Evolutionary conservation across 2,113 vertebrate species (phyloP).

Genomic region (Myrmecophaga tridactyla): DNA sequence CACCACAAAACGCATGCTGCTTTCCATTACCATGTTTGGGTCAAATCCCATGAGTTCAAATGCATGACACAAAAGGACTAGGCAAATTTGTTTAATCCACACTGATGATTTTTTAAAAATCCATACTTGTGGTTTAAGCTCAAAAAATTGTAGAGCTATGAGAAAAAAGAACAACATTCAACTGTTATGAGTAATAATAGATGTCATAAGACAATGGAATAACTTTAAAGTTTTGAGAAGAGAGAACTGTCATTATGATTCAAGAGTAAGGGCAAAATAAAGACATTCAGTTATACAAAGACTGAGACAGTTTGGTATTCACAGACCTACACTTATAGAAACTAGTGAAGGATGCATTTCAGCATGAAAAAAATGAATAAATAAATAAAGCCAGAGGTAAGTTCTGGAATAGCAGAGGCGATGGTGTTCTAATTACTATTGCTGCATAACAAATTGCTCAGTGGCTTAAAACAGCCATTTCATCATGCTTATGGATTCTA

Average conservation of each 20-base stretch:
- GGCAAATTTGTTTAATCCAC: neutral
- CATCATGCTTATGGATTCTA: neutral
- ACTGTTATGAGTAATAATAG: neutral
- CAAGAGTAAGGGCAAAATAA: neutral
- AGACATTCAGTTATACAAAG: neutral
- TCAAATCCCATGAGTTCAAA: neutral
- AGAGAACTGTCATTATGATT: neutral
- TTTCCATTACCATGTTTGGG: neutral
- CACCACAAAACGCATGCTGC: neutral
- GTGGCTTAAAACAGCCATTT: neutral
- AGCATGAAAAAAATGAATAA: neutral
- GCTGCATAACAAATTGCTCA: neutral
- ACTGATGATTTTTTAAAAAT: neutral
- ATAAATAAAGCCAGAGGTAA: neutral
- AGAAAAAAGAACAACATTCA: constrained; percentile 4
- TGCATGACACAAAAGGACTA: neutral
- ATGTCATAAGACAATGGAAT: neutral
- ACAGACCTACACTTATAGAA: neutral
- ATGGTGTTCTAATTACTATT: neutral
- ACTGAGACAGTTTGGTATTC: neutral
- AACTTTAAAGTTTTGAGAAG: neutral
- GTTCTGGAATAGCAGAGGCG: neutral
- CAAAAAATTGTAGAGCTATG: neutral
- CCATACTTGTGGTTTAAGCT: neutral
- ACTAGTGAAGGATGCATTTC: neutral